Percentiles rank a stretch among this genome's conserved stretches.
phyloP scores from a whole-genome alignment of 2,113 vertebrate species.

The Hassar affinis region DNA sequence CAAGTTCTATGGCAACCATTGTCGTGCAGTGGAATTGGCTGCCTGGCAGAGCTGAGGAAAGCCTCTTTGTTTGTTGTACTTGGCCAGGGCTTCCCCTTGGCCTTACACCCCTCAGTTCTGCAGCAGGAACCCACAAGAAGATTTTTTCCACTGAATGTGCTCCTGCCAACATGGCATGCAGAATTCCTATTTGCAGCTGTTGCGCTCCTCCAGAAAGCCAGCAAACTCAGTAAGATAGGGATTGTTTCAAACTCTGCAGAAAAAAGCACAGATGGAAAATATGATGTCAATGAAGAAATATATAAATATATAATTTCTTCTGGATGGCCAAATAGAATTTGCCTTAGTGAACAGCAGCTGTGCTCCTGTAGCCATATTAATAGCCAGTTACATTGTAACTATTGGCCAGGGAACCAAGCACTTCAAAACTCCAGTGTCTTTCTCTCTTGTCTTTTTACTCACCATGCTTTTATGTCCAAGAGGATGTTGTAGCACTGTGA shows the following conservation, averaged over 20 bases:
- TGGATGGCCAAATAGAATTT: slow-evolving; percentile 76
- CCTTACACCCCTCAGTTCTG: slow-evolving; percentile 73
- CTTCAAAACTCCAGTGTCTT: background rate
- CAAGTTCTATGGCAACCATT: slow-evolving; percentile 89
- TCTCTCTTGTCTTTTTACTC: slow-evolving; percentile 16
- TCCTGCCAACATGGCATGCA: slow-evolving; percentile 81
- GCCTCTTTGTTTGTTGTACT: slow-evolving; percentile 86
- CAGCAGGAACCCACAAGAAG: slow-evolving; percentile 74
- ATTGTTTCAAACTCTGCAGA: slow-evolving; percentile 63
- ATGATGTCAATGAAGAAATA: slow-evolving; percentile 72
- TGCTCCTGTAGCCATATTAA: slow-evolving; percentile 68
- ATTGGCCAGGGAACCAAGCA: slow-evolving; percentile 22
- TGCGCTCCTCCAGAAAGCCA: slow-evolving; percentile 72
- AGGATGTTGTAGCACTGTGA: slow-evolving; percentile 17
- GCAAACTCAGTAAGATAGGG: slow-evolving; percentile 79
- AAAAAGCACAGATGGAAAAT: slow-evolving; percentile 79
- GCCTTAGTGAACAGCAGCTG: slow-evolving; percentile 82
- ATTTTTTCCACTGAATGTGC: slow-evolving; percentile 75
- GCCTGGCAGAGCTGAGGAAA: slow-evolving; percentile 83
- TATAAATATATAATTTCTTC: slow-evolving; percentile 73
- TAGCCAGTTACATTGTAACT: slow-evolving; percentile 53
- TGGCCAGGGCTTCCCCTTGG: slow-evolving; percentile 76
- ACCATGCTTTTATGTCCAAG: slow-evolving; percentile 29
- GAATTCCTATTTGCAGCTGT: slow-evolving; percentile 74
- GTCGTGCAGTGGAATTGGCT: slow-evolving; percentile 77